Conservation (phyloP, 2,113 vertebrate genomes). For the Camelus dromedarius region DNA sequence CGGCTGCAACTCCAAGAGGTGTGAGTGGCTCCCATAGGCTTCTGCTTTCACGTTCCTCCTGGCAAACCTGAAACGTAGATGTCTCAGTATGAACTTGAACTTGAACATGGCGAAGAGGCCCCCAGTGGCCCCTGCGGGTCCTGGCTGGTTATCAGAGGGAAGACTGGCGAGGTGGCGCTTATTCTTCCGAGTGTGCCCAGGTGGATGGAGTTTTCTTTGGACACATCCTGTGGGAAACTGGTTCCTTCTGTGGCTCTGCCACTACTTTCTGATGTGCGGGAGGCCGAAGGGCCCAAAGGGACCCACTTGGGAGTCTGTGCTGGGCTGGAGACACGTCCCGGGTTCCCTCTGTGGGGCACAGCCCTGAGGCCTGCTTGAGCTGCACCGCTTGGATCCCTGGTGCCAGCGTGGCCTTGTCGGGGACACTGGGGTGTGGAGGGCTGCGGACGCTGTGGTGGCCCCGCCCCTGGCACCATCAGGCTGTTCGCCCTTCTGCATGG, state of each 20-base stretch:
- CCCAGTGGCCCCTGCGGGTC: conserved; percentile 87
- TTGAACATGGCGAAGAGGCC: conserved; percentile 92
- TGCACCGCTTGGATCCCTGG: not conserved
- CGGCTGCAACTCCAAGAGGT: not conserved
- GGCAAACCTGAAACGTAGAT: conserved; percentile 92
- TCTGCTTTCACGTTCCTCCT: conserved; percentile 83
- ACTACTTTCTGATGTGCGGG: not conserved
- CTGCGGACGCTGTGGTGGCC: not conserved
- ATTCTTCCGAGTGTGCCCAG: not conserved
- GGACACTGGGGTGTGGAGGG: not conserved
- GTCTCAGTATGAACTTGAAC: conserved; percentile 93
- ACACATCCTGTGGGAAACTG: not conserved
- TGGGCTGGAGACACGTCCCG: not conserved
- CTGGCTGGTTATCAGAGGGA: conserved; percentile 90
- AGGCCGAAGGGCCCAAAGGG: not conserved
- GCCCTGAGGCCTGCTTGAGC: not conserved
- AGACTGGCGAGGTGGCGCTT: conserved; percentile 83
- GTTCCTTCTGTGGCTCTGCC: not conserved
- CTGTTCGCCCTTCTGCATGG: conserved; percentile 90
- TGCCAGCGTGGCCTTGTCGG: not conserved
- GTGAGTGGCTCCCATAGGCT: not conserved
- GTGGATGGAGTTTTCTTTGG: not conserved
- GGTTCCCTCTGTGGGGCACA: no score
- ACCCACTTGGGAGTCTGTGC: conserved; percentile 76
- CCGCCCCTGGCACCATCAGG: conserved; percentile 79